Evolutionary conservation across 2,113 vertebrate genomes (phyloP), one percentile per base, ranked within the genome.

Genomic region (Scytalopus superciliaris): DNA sequence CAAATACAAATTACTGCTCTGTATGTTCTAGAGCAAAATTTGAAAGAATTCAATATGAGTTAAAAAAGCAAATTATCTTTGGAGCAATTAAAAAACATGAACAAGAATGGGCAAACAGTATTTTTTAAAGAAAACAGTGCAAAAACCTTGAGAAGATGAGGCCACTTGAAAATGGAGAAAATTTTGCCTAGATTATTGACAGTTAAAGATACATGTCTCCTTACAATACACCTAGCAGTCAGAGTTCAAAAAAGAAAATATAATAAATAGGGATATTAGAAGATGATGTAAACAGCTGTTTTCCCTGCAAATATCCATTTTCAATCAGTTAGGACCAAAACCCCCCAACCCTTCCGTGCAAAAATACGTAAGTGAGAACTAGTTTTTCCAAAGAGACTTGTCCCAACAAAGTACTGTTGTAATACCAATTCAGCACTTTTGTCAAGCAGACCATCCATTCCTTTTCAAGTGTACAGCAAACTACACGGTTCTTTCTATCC

Each of bases 261-360:
- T 1, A 62, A 25, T 30, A 31, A 80, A 40, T 15, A 59, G 12
- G 2, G 35, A 15, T 59, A 88, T 39, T 30, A 56, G 7, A 74
- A 73, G 33, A 73, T 40, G 19, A 72, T 73, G 5, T 27, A 69
- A 88, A 89, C 4, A 53, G 9, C 4, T 74, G 8, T 56, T 89
- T 80, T 64, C 56, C 40, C 45, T 49, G 49, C 21, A 52, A 24
- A 55, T 56, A 90, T 0, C 33, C 10, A 56, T 45, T 47, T 83
- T 69, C 27, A 50, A n/a, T 44, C n/a, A 64, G 25, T 59, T 19
- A 69, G n/a, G 16, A 33, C 7, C 3, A 33, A 76, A 87, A 49
- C 11, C 1, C 0, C 0, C 1, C 39, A 55, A 40, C 13, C 6
- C 17, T 42, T 68, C 56, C 15, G 25, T 62, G 35, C 33, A 67